Conservation (phyloP, 1,140 invertebrate species). For the Cyphomyrmex costatus region DNA sequence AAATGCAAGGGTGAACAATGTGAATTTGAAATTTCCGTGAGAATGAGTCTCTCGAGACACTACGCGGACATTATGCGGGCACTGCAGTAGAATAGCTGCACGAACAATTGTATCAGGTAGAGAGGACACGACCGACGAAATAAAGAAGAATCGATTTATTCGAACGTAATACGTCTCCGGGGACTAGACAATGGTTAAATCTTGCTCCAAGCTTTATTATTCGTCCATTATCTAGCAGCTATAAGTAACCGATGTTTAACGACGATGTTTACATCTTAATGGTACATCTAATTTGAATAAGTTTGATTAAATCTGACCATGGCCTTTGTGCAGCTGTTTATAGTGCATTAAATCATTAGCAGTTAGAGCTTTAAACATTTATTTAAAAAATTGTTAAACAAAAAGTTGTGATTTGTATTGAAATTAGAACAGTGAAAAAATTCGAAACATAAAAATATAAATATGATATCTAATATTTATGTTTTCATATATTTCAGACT, state of each 20-base stretch:
- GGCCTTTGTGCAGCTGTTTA: neutral
- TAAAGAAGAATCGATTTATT: constrained; percentile 63
- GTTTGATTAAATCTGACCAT: constrained; percentile 63
- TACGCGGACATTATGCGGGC: neutral
- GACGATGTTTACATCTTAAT: constrained; percentile 73
- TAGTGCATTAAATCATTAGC: neutral
- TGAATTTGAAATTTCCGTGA: constrained; percentile 47
- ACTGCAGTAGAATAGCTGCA: constrained; percentile 34
- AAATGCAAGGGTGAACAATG: neutral
- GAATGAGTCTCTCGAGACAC: constrained; percentile 17
- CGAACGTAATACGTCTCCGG: constrained; percentile 47
- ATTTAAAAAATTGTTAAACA: neutral
- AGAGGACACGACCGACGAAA: constrained; percentile 7
- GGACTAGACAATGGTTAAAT: constrained; percentile 66
- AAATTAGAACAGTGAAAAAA: neutral
- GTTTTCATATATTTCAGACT: too few species aligned
- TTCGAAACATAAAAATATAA: neutral
- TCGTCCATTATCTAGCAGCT: constrained; percentile 64
- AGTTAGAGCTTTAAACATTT: neutral
- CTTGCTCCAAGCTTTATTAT: constrained; percentile 71
- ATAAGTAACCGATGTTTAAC: constrained; percentile 74
- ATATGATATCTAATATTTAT: neutral
- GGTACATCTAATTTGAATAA: constrained; percentile 64
- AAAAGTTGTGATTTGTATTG: neutral
- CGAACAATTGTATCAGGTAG: neutral